A percentile compares a stretch with the other conserved stretches of the same genome.
phyloP scores from a whole-genome alignment of 1,140 invertebrate species.

The Odontomachus brunneus region DNA sequence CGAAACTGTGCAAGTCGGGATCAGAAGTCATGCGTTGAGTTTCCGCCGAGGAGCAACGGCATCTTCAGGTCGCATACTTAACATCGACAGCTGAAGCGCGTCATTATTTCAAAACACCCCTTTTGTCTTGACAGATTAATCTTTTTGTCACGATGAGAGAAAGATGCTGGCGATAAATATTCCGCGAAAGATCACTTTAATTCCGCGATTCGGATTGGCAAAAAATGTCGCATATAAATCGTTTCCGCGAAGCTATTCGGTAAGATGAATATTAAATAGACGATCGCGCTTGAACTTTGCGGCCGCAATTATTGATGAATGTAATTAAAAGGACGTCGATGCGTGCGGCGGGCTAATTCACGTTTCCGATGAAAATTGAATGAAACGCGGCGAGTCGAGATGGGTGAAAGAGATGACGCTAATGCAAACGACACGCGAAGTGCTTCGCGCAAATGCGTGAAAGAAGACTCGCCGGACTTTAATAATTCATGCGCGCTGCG shows the following conservation, averaged over 20 bases:
- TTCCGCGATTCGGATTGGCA: not conserved
- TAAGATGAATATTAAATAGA: too few species aligned
- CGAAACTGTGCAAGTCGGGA: not conserved
- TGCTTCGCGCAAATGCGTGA: slow-evolving; percentile 26
- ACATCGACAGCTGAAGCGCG: not conserved
- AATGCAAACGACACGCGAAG: slow-evolving; percentile 2
- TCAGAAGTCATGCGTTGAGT: not conserved
- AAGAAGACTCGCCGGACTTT: slow-evolving; percentile 13
- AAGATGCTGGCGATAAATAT: not conserved
- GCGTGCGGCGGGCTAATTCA: too few species aligned
- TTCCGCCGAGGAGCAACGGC: not conserved
- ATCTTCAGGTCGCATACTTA: not conserved
- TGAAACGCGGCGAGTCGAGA: too few species aligned
- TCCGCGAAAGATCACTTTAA: slow-evolving; percentile 12
- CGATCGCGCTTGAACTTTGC: too few species aligned
- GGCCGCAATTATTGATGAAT: too few species aligned
- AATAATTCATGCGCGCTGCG: slow-evolving; percentile 39
- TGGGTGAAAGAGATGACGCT: not conserved
- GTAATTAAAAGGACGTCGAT: too few species aligned
- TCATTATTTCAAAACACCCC: too few species aligned
- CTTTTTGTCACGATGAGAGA: not conserved
- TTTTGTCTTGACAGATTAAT: not conserved
- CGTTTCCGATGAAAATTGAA: too few species aligned
- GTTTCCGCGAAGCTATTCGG: not conserved
- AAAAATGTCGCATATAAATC: slow-evolving; percentile 13